These are phyloP conservation scores for Oreotrochilus melanogaster DNA, from an alignment of 2,113 vertebrate genomes.

Conservation along the genomic window DNA sequence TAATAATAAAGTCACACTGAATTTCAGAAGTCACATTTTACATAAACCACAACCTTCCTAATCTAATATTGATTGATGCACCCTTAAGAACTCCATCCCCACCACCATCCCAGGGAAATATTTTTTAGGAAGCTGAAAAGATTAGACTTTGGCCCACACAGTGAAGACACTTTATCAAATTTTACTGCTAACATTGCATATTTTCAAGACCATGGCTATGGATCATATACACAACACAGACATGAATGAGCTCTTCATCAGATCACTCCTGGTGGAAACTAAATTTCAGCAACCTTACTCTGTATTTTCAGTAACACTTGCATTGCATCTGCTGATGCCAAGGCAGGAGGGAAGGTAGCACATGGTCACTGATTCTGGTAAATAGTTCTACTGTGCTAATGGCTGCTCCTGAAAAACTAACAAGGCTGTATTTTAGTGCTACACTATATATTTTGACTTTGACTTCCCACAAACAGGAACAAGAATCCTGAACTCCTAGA, in stretches of 20 bases:
- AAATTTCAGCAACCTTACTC: neutral
- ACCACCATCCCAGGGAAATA: too few species aligned
- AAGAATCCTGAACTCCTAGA: neutral
- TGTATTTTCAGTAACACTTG: neutral
- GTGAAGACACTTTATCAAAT: neutral
- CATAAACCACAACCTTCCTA: neutral
- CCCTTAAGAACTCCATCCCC: neutral
- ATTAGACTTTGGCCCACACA: neutral
- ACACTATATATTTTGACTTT: neutral
- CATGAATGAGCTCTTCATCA: neutral
- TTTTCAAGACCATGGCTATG: fast-evolving
- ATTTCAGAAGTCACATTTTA: neutral
- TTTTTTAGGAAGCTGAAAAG: neutral
- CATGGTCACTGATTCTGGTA: neutral
- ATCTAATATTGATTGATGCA: neutral
- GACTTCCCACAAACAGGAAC: neutral
- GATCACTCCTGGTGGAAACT: neutral
- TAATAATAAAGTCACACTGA: neutral
- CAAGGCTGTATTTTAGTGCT: neutral
- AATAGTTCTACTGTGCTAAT: neutral
- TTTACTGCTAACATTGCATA: neutral
- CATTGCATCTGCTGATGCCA: neutral
- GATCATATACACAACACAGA: neutral
- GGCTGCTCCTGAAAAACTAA: neutral
- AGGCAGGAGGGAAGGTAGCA: neutral